Conservation (phyloP, 2,797 vertebrate genomes). For the Dicrostonyx torquatus region DNA sequence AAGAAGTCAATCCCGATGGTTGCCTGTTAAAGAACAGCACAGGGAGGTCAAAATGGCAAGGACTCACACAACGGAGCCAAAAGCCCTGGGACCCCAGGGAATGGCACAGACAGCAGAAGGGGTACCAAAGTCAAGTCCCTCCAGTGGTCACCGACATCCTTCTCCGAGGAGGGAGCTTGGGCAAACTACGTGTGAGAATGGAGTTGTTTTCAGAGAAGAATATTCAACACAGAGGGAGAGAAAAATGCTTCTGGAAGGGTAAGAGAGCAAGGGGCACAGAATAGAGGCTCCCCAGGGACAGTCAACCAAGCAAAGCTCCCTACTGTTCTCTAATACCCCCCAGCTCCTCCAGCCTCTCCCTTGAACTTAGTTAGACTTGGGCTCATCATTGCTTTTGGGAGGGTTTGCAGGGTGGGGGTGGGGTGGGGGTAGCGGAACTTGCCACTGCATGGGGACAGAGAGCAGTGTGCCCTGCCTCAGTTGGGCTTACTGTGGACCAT, state of each 20-base stretch:
- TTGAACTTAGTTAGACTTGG: not conserved
- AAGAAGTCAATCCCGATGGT: conserved; percentile 96
- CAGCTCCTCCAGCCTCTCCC: not conserved
- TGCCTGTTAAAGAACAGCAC: conserved; percentile 86
- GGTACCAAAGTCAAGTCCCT: too few species aligned
- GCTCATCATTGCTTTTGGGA: not conserved
- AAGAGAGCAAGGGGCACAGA: not conserved
- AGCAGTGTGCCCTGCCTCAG: not conserved
- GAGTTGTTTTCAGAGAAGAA: not conserved
- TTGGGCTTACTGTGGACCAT: too few species aligned
- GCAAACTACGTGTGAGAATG: not conserved
- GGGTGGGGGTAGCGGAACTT: not conserved
- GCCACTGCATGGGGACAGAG: not conserved
- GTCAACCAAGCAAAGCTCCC: not conserved
- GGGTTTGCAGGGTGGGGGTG: not conserved
- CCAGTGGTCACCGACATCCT: fast-evolving
- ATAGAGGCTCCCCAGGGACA: not conserved
- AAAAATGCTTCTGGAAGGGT: not conserved
- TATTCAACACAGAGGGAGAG: not conserved
- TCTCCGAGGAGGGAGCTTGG: not conserved
- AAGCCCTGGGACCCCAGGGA: not conserved
- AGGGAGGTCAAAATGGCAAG: conserved; percentile 46
- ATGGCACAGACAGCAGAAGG: not conserved
- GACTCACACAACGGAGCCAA: not conserved
- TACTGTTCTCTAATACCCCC: not conserved